These are phyloP conservation scores for Dromococcyx pavoninus DNA, from an alignment of 2,797 vertebrate genomes.

Conservation along the genomic window DNA sequence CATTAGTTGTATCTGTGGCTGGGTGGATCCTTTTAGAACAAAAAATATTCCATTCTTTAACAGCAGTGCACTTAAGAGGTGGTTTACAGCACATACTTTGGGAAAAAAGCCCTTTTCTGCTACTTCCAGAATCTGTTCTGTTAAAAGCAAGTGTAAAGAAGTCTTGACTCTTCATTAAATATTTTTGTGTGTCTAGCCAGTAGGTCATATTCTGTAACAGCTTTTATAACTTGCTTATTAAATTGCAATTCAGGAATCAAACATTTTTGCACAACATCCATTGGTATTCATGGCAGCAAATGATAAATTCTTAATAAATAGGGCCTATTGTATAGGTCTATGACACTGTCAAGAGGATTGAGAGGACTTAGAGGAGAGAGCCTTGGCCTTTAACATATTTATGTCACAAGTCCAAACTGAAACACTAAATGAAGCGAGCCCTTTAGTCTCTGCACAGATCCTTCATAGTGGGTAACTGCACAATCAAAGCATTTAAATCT, in stretches of 20 bases:
- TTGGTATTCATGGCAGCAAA: neutral
- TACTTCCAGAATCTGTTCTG: neutral
- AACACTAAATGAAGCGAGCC: neutral
- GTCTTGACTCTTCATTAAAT: constrained; percentile 59
- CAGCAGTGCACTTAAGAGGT: neutral
- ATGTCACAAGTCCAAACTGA: neutral
- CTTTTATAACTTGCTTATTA: constrained; percentile 57
- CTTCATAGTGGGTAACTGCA: neutral
- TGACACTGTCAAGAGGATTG: neutral
- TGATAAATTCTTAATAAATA: constrained; percentile 38
- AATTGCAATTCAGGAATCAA: constrained; percentile 41
- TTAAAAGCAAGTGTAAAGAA: neutral
- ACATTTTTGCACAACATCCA: neutral
- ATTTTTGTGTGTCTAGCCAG: constrained; percentile 20
- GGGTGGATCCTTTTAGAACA: neutral
- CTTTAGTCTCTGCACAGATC: neutral
- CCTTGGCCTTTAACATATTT: neutral
- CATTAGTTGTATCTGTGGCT: neutral
- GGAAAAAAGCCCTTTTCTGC: neutral
- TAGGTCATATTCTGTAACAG: constrained; percentile 27
- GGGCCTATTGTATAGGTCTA: neutral
- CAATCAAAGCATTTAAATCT: neutral
- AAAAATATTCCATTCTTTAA: neutral
- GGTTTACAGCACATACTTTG: neutral
- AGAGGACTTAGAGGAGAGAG: neutral